Evolutionary conservation across 2,113 vertebrate species (phyloP).

Genomic region (Ptilonorhynchus violaceus): DNA sequence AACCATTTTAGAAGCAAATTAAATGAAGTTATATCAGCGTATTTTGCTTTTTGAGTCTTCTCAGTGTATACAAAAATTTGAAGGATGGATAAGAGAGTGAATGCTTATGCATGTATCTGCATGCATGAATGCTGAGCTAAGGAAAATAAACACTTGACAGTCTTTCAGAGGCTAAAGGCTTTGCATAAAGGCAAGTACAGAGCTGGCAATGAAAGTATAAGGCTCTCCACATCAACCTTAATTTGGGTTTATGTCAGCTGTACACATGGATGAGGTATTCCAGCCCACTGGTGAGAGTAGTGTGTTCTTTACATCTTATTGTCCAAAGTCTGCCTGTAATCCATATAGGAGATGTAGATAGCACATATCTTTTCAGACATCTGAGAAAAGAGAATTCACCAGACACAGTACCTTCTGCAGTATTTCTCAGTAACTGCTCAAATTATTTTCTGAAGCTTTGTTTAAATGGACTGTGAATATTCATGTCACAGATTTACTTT

Average conservation of each 20-base stretch:
- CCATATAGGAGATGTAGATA: not conserved
- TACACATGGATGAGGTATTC: not conserved
- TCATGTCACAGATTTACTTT: conserved; percentile 5
- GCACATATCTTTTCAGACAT: not conserved
- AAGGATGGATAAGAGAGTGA: not conserved
- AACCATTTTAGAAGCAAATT: conserved; percentile 7
- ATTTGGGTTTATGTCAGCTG: not conserved
- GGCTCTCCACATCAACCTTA: not conserved
- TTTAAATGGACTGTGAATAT: conserved; percentile 26
- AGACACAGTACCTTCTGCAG: not conserved
- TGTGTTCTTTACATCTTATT: not conserved
- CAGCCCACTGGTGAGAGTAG: not conserved
- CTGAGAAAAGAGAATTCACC: not conserved
- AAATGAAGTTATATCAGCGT: conserved; percentile 5
- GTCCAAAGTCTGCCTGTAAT: not conserved
- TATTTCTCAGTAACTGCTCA: not conserved
- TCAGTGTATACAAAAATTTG: not conserved
- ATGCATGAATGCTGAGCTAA: not conserved
- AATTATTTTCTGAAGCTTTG: not conserved
- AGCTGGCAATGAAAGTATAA: not conserved
- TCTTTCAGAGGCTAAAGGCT: not conserved
- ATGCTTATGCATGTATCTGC: not conserved
- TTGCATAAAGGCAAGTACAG: not conserved
- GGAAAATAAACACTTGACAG: not conserved
- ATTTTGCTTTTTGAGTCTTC: not conserved